Base-by-base conservation (phyloP, 2,113 vertebrate genomes). In the Noctilio leporinus region DNA sequence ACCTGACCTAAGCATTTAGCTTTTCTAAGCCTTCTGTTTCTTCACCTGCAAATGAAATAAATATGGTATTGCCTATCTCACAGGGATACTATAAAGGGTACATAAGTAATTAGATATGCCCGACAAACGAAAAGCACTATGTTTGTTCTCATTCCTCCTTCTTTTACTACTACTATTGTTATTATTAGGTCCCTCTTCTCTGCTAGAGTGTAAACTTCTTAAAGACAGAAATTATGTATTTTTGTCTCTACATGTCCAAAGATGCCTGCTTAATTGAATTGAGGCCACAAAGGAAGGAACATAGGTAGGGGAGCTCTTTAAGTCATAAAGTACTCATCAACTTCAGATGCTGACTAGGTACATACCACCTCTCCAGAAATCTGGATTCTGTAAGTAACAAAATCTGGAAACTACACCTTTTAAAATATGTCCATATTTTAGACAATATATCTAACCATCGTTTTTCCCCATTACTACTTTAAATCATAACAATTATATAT, bases 391-490 rank as follows among this genome's bases (percentile, higher is more conserved):
- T 43, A 83, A 84, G 65, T 17, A 86, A 69, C 22, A 90, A 84
- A 76, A 67, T 45, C n/a, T 89, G 82, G 40, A 94, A 2, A 67
- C 10, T 19, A 17, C 12, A 30, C 59, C 64, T 49, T 86, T 57
- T 64, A 94, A 94, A 84, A 75, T 40, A 93, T 45, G 80, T 1
- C 22, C n/a, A 28, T 47, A 51, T 47, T 94, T 88, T 93, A 89
- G 20, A 93, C 9, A 67, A 45, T 45, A 94, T 72, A 22, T 28
- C 64, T 94, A 72, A 73, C 8, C 19, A 78, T 0, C 82, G 35
- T 15, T 94, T 95, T 89, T 81, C 40, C 26, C 38, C 40, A 78
- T 57, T 76, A 70, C 10, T 47, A 75, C 70, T 92, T 87, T 67
- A 73, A 91, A 70, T 51, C 6, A 70, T 35, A 65, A 69, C 17